phyloP scores from a whole-genome alignment of 1,140 invertebrate species.

The Drosophila rhopaloa region DNA sequence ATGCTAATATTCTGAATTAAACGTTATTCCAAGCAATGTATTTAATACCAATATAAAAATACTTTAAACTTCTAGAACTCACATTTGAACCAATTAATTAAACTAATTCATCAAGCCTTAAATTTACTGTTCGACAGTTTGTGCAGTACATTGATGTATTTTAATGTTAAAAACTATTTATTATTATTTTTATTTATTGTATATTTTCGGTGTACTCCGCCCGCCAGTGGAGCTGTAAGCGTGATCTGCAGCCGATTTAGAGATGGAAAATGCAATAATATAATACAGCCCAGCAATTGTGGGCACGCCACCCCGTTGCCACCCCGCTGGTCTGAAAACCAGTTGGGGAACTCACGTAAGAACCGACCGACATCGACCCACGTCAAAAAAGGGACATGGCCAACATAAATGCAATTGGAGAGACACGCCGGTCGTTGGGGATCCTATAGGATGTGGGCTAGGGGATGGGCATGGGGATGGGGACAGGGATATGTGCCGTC shows the following conservation, averaged over 20 bases:
- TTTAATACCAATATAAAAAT: too few species aligned
- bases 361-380: conserved; percentile 56
- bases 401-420: conserved; percentile 61
- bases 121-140: too few species aligned
- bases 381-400: conserved; percentile 62
- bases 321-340: conserved; percentile 28
- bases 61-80: too few species aligned
- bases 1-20: too few species aligned
- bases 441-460: conserved; percentile 23
- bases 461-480: neutral
- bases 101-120: too few species aligned
- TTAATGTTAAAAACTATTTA: neutral
- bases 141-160: neutral
- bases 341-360: conserved; percentile 47
- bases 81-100: too few species aligned
- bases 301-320: conserved; percentile 4
- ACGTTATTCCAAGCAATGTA: too few species aligned
- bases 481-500: conserved; percentile 36
- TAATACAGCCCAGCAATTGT: conserved; percentile 10
- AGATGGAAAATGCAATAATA: conserved; percentile 36
- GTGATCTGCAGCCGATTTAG: conserved; percentile 5
- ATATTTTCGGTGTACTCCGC: neutral
- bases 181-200: neutral
- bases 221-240: neutral
- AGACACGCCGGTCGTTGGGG: conserved; percentile 35